Base-by-base conservation (phyloP, 2,797 vertebrate species). In the Pseudochaenichthys georgianus region DNA sequence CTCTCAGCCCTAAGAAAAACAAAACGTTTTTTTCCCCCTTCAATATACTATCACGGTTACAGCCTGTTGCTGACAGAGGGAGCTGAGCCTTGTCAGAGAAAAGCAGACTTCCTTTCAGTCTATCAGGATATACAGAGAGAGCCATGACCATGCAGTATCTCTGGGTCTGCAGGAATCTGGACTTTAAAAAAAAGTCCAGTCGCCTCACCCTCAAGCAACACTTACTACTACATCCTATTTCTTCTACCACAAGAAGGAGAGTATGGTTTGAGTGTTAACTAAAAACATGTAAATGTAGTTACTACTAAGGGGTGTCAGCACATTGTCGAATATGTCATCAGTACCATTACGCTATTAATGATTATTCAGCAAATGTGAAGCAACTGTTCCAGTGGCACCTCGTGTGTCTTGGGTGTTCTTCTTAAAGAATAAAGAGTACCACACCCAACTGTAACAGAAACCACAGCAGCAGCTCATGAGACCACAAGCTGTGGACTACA, bases 71-170 rank as follows among this genome's bases (percentile, higher is more conserved):
- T 80, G 71, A 70, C 73, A 51, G 51, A 64, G 62, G 70, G 59
- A 67, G 19, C 31, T 61, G 34, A 46, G 70, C 2, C 81, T 87
- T 93, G 85, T 89, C 88, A 85, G 70, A 83, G 71, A 81, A 62
- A 74, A 0, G 17, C 86, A 89, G 71, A 86, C 89, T 94, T 94
- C 93, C 92, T 91, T 53, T 80, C 13, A 70, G 42, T 77, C 90
- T 88, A 92, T 92, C 88, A 67, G 62, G 38, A 72, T 3, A 6
- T 6, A 57, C 41, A 86, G 13, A 62, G 10, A 73, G 12, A 67
- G 51, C 13, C 58, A 17, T 13, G 21, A 13, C n/a, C 58, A 23
- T 13, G 4, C 34, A 10, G 38, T 10, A 16, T 58, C 34, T 52
- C 10, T 51, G 41, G 41, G 42, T 41, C 68, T 11, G 31, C 28